Evolutionary conservation across 2,797 vertebrate genomes (phyloP).

Genomic region (Taenioides sp.): DNA sequence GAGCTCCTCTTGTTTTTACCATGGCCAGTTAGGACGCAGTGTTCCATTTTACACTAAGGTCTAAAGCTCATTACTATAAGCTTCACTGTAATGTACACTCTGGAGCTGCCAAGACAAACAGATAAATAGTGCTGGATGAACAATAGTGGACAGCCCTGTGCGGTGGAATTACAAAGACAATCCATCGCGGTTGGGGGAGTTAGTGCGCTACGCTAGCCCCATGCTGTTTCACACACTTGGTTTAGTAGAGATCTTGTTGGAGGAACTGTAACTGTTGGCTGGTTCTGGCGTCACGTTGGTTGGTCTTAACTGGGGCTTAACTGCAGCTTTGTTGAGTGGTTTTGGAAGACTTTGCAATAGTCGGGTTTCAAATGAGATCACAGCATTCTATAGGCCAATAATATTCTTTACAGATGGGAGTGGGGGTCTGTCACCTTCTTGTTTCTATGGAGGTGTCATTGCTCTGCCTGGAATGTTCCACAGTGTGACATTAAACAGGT

Average conservation of each 20-base stretch:
- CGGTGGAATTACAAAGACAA: no score
- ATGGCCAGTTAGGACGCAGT: conserved; percentile 6
- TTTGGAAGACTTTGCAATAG: neutral
- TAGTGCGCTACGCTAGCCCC: neutral
- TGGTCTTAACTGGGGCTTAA: neutral
- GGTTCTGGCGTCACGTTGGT: neutral
- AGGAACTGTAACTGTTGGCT: neutral
- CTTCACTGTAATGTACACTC: conserved; percentile 23
- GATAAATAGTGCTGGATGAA: conserved; percentile 23
- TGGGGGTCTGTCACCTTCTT: no score
- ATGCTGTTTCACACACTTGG: neutral
- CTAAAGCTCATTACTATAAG: conserved; percentile 41
- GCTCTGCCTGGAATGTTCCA: no score
- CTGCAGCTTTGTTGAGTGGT: neutral
- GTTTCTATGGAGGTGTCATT: no score
- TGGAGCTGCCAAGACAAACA: conserved; percentile 43
- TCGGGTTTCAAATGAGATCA: no score
- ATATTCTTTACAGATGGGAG: no score
- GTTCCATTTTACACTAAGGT: conserved; percentile 10
- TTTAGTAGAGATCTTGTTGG: neutral
- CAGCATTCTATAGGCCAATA: no score
- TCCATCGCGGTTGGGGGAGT: neutral
- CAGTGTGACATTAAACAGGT: no score
- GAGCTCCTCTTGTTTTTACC: conserved; percentile 27
- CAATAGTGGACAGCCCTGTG: conserved; percentile 18